phyloP scores from a whole-genome alignment of 2,888 invertebrate genomes.

The Nymphalis c-album region DNA sequence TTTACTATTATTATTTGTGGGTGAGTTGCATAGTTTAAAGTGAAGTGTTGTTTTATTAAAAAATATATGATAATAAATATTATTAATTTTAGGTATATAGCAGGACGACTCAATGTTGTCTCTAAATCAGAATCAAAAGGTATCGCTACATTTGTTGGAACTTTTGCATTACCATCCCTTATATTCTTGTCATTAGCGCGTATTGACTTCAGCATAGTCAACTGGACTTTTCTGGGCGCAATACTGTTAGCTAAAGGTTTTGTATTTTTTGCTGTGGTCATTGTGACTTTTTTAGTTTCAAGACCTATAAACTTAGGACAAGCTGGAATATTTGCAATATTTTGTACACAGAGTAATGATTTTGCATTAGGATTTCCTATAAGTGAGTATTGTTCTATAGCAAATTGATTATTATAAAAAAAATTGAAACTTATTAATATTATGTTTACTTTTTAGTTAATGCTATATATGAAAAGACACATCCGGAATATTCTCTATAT shows the following conservation, averaged over 20 bases:
- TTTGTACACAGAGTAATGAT: conserved; percentile 98
- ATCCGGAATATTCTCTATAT: conserved; percentile 95
- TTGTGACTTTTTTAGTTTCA: conserved; percentile 89
- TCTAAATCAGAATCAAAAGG: conserved; percentile 93
- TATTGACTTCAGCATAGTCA: conserved; percentile 90
- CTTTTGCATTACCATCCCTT: conserved; percentile 94
- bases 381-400: conserved; percentile 80
- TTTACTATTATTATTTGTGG: conserved; percentile 95
- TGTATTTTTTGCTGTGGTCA: conserved; percentile 90
- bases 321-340: conserved; percentile 95
- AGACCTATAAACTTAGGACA: conserved; percentile 90
- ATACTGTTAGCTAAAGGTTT: conserved; percentile 92
- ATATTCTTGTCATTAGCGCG: conserved; percentile 95
- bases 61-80: neutral
- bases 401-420: neutral
- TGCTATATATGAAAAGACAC: conserved; percentile 91
- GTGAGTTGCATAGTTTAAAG: conserved; percentile 76
- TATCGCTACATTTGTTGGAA: conserved; percentile 94
- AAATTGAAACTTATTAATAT: neutral
- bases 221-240: conserved; percentile 94
- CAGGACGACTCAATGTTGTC: conserved; percentile 91
- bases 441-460: conserved; percentile 82
- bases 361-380: conserved; percentile 98
- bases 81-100: conserved; percentile 84
- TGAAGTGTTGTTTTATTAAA: neutral